A percentile compares a stretch with the other conserved stretches of the same genome.
Evolutionary conservation across 2,888 invertebrate genomes (phyloP).

Genomic region (Nephrocerus scutellatus): DNA sequence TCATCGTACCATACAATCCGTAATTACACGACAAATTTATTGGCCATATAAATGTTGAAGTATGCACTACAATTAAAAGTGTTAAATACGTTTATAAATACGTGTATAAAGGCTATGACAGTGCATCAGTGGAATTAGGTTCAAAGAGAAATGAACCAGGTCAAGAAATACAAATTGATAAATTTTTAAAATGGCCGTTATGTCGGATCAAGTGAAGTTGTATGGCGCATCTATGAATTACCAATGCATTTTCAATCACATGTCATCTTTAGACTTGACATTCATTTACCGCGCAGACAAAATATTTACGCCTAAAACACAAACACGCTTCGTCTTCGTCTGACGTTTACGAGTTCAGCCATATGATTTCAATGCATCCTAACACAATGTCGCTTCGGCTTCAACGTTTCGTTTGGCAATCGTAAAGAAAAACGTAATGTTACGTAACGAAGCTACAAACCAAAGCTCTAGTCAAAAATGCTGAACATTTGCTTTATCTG

Average conservation of each 20-base stretch:
- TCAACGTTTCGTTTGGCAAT: too few relatives aligned
- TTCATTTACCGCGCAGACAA: constrained; percentile 34
- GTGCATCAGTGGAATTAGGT: constrained; percentile 19
- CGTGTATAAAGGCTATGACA: constrained; percentile 28
- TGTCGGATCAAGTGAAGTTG: constrained; percentile 36
- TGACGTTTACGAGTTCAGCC: too few relatives aligned
- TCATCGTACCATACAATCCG: constrained; percentile 33
- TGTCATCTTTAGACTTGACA: constrained; percentile 30
- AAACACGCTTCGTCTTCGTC: too few relatives aligned
- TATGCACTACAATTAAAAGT: constrained; percentile 26
- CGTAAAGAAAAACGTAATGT: too few relatives aligned
- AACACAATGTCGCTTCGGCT: too few relatives aligned
- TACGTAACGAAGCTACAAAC: too few relatives aligned
- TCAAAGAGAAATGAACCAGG: not conserved
- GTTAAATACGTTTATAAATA: constrained; percentile 33
- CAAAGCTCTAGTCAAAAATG: too few relatives aligned
- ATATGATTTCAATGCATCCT: too few relatives aligned
- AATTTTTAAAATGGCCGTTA: constrained; percentile 33
- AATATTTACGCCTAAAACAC: too few relatives aligned
- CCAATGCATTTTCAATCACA: constrained; percentile 29
- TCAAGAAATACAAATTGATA: constrained; percentile 34
- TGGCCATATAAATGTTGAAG: constrained; percentile 33
- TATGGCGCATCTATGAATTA: constrained; percentile 35
- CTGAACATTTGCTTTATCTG: too few relatives aligned
- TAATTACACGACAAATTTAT: constrained; percentile 22